phyloP scores from a whole-genome alignment of 2,797 vertebrate species.

The Diceros bicornis region DNA sequence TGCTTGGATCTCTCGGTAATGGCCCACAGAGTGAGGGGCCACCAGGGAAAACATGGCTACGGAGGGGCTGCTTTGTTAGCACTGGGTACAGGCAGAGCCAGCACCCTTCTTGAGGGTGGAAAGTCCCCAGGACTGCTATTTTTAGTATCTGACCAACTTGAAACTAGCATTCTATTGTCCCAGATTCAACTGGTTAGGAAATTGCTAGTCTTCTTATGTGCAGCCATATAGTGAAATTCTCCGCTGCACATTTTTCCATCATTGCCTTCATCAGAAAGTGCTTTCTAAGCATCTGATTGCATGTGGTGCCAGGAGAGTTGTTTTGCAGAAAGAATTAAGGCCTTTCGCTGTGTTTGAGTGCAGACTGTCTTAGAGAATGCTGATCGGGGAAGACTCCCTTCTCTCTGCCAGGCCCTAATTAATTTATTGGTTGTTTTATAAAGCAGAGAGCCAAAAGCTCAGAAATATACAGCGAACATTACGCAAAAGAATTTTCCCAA shows the following conservation, averaged over 20 bases:
- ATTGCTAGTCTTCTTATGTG: neutral
- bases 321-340: neutral
- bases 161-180: neutral
- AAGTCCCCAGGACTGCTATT: neutral
- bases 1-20: neutral
- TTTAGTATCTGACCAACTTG: neutral
- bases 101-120: neutral
- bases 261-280: neutral
- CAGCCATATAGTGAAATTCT: neutral
- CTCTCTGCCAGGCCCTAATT: neutral
- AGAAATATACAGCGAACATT: neutral
- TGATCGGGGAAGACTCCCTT: neutral
- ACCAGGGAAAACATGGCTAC: fast-evolving
- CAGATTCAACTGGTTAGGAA: neutral
- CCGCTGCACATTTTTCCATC: neutral
- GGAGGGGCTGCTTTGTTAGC: neutral
- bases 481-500: neutral
- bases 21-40: neutral
- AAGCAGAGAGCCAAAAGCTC: neutral
- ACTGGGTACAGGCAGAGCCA: neutral
- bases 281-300: neutral
- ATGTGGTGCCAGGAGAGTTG: neutral
- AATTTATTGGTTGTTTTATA: neutral
- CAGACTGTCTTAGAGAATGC: neutral
- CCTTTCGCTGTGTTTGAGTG: neutral